A percentile compares a stretch with the other conserved stretches of the same genome.
These are phyloP conservation scores for Condylura cristata DNA, from an alignment of 2,113 vertebrate genomes.

Conservation along the genomic window DNA sequence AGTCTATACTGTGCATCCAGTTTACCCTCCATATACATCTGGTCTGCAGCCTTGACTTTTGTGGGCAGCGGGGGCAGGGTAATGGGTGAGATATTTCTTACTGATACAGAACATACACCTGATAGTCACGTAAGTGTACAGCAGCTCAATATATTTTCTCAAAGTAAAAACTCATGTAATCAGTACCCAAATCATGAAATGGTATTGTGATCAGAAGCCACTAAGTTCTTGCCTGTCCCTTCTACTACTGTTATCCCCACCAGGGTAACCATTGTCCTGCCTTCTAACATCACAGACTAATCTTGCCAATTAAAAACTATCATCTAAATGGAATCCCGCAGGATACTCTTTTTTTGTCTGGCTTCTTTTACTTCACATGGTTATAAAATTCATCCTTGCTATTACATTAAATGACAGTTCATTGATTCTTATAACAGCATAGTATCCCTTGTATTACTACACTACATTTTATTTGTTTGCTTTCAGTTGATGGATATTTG, in stretches of 20 bases:
- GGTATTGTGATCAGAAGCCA: background rate
- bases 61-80: no score
- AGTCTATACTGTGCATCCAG: background rate
- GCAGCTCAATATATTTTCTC: background rate
- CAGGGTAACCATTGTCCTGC: background rate
- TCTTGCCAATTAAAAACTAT: background rate
- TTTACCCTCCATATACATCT: background rate
- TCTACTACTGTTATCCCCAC: background rate
- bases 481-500: background rate
- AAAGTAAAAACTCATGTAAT: background rate
- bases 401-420: background rate
- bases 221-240: background rate
- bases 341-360: background rate
- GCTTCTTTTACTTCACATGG: background rate
- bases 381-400: background rate
- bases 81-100: background rate
- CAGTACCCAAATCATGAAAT: background rate
- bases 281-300: background rate
- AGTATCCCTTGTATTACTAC: background rate
- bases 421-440: background rate
- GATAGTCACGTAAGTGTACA: background rate
- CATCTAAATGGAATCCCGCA: background rate
- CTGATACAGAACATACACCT: background rate
- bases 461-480: background rate
- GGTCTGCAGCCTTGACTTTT: background rate